These are phyloP conservation scores for Rhagonycha fulva DNA, from an alignment of 2,888 invertebrate genomes.

Conservation along the genomic window DNA sequence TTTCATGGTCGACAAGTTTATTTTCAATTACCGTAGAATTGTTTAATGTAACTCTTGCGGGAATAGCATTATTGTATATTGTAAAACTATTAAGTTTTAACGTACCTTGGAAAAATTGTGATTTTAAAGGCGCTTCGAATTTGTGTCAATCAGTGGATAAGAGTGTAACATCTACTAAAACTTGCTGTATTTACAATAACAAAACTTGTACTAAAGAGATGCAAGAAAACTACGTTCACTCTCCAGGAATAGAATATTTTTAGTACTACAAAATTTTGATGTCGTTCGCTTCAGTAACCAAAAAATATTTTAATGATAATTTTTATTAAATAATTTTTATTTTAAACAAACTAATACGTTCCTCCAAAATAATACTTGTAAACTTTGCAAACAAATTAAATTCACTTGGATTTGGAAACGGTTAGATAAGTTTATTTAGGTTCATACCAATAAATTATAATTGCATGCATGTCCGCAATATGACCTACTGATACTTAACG, in stretches of 20 bases:
- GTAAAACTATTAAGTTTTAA: background rate
- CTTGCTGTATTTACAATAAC: background rate
- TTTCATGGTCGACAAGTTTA: slow-evolving; percentile 1
- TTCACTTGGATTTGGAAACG: too few relatives aligned
- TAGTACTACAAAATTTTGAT: background rate
- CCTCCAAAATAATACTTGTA: too few relatives aligned
- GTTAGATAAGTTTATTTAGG: too few relatives aligned
- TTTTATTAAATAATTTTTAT: background rate
- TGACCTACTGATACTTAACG: too few relatives aligned
- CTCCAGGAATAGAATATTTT: slow-evolving; percentile 1
- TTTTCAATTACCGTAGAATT: background rate
- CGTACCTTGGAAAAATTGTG: slow-evolving; percentile 7
- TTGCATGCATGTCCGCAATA: too few relatives aligned
- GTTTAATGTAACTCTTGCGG: background rate
- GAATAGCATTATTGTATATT: background rate
- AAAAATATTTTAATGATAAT: background rate
- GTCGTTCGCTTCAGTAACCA: background rate
- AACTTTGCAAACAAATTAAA: too few relatives aligned
- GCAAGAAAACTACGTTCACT: background rate
- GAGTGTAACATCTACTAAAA: background rate
- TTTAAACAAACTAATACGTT: background rate
- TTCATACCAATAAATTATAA: too few relatives aligned
- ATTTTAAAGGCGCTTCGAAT: background rate
- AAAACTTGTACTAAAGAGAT: background rate
- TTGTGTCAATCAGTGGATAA: background rate